Base-by-base conservation (phyloP, 2,113 vertebrate genomes). In the Glaucomys volans region DNA sequence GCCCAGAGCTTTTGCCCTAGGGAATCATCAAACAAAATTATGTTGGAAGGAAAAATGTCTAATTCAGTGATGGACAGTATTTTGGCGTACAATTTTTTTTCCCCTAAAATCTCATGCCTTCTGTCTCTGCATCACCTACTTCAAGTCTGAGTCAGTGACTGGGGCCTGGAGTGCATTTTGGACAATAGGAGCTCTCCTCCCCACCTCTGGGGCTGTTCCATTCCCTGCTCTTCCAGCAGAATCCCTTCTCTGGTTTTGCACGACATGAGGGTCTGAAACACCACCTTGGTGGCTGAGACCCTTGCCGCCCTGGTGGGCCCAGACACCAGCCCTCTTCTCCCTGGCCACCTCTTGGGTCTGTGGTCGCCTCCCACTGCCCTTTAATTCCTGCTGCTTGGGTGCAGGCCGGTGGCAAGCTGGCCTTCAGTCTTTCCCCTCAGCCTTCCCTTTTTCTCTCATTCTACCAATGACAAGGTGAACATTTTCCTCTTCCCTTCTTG, bases 321-420 rank as follows among this genome's bases (percentile, higher is more conserved):
- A 54, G 24, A 24, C 7, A 20, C 24, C 2, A 18, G 9, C 59
- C 57, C 57, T 57, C 18, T 24, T 40, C 17, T 37, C 13, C 22
- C 30, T 2, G 4, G 18, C 0, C 6, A 13, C 40, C 40, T 69
- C 66, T 8, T 3, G 47, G n/a, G 13, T 30, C 42, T 30, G 6
- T 30, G 14, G 28, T 11, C 59, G 28, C 30, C 64, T 67, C 12
- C 32, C 35, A 7, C 47, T 37, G 1, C 14, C 17, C 26, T 18
- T 4, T 0, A 0, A 11, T 2, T 54, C 22, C 6, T 18, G 66
- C 66, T 17, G 13, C 35, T 17, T 5, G n/a, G 26, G 4, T 2
- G 20, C 17, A 1, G n/a, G 20, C 1, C 14, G 16, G 5, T 1
- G 7, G 1, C 8, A 13, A 32, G 24, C 1, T 2, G 1, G 12